Evolutionary conservation across 2,113 vertebrate species (phyloP), one percentile per base, ranked within the genome.

Genomic region (Gobiocypris rarus): DNA sequence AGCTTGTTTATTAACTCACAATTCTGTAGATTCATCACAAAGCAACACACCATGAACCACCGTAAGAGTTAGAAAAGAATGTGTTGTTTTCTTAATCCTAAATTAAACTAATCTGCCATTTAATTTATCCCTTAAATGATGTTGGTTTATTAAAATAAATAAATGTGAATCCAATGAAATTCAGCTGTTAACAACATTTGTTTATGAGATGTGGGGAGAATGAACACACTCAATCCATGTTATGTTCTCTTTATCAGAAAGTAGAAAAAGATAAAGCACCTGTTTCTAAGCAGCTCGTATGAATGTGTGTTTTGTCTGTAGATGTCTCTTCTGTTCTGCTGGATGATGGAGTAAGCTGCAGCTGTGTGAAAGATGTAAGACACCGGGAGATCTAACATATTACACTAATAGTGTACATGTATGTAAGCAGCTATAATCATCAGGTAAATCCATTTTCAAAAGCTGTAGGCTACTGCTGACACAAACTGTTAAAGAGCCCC

Each of bases 321-420:
- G 89, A 88, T 45, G 77, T 59, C 48, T 69, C 85, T 14, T 41
- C 80, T 56, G 28, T 82, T 52, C 31, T 65, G 81, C 45, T 80
- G 59, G 52, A 61, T 4, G 85, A 85, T 61, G 80, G 85, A 10
- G 34, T 24, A 10, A 10, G 50, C 74, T 83, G 84, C 65, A 63
- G 54, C 65, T 59, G 82, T 52, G 84, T n/a, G 83, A 89, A 83
- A 78, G 69, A 84, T 38, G 77, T 87, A 81, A 69, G 84, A 67
- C 80, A 88, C 38, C 85, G 84, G 77, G 22, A 71, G 5, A 59
- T 86, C 24, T 89, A 56, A 85, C 63, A 50, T 75, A 22, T 3
- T 14, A 75, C 24, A 75, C 7, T 54, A 54, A 54, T 22, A 54
- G 52, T 22, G 19, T 22, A 22, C 17, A 54, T 54, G 52, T 8